Evolutionary conservation across 2,797 vertebrate species (phyloP), one percentile per base, ranked within the genome.

Genomic region (Pseudochaenichthys georgianus): DNA sequence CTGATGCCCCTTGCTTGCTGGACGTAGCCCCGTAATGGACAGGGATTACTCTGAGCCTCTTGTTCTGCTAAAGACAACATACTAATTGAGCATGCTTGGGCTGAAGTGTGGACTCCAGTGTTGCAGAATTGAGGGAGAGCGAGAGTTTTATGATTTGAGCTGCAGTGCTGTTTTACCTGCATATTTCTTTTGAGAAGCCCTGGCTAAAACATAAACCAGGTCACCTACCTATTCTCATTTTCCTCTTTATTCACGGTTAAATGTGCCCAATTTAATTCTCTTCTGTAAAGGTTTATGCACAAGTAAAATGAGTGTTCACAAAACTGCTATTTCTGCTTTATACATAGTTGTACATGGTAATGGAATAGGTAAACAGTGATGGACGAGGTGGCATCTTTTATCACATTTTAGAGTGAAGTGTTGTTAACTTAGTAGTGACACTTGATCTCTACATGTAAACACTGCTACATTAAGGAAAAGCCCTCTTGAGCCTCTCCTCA

Each of bases 11-110:
- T 28, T 46, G 68, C 70, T 91, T 83, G 65, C 70, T 78, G 66
- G 67, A 78, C 41, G 82, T 55, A 72, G 77, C 55, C 70, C 15
- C 50, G 69, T 71, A 50, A 76, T 81, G 74, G 82, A 75, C 73
- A 81, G 85, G 78, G 78, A 86, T 92, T 90, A 83, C 60, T 41
- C 41, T 70, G 73, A 87, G 73, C 76, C 48, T 79, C 42, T 84
- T 91, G 83, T 90, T 92, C 85, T 86, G 50, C 63, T 68, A 73
- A 9, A 21, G 47, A 77, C 28, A 5, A 71, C 80, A 82, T 77
- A 86, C 13, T 38, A 34, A 63, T 75, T 31, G 42, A 57, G 57
- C 19, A 51, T 70, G 72, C 73, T 68, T 70, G 74, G 43, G 52
- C 59, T 88, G 82, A 82, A 71, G 43, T 15, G 61, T 78, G 67